Base-by-base conservation (phyloP, 1,140 invertebrate genomes). In the Laodelphax striatellus region DNA sequence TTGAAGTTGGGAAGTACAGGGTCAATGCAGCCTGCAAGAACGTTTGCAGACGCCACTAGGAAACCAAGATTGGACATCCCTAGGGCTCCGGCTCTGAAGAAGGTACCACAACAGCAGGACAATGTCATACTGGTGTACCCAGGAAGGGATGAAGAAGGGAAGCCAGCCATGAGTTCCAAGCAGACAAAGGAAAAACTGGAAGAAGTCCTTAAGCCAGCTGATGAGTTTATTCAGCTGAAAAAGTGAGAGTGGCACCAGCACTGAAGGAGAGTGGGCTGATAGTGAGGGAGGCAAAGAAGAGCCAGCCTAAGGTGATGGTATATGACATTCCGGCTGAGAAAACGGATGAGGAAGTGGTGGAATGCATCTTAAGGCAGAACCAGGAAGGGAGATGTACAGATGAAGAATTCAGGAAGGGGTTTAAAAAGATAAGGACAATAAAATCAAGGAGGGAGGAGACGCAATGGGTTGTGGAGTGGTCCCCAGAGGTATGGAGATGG, bases 91-190 rank as follows among this genome's bases (percentile, higher is more conserved):
- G n/a, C n/a, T n/a, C n/a, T n/a, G n/a, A n/a, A n/a, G n/a, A n/a
- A n/a, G n/a, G n/a, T n/a, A n/a, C n/a, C n/a, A n/a, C n/a, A n/a
- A n/a, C n/a, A n/a, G n/a, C n/a, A n/a, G n/a, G n/a, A n/a, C n/a
- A n/a, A n/a, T n/a, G n/a, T n/a, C n/a, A n/a, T n/a, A n/a, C n/a
- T 42, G 16, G 34, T 57, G 16, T 43, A 57, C 16, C 55, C 55
- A 21, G 22, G 2, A 42, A 8, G 1, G 6, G 55, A 57, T 9
- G 34, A 17, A 17, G 5, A 43, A 34, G 55, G 55, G 1, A 16
- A 9, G 1, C 24, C 34, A 14, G 16, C 1, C 1, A 5, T 14
- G 10, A 17, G 3, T n/a, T 38, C 24, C 5, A 1, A 34, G 28
- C 34, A 34, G 17, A 42, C 34, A 13, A 43, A 19, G 11, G 16